Conservation (phyloP, 2,113 vertebrate species). For the Amblyopsis rosae region DNA sequence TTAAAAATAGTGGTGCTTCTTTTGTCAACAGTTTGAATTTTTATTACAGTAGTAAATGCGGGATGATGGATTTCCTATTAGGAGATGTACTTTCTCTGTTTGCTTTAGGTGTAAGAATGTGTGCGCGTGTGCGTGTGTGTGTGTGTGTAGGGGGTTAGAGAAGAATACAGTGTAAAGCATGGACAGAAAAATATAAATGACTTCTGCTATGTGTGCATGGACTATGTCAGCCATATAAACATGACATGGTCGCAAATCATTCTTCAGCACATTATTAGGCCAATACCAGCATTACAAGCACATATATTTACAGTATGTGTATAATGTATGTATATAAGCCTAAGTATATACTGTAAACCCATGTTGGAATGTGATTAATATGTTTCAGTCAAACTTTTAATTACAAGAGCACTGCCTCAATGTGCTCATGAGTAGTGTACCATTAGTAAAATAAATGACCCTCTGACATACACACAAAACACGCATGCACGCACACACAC, state of each 20-base stretch:
- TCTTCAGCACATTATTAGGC: not conserved
- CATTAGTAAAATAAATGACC: not conserved
- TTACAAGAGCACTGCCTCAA: not conserved
- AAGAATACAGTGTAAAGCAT: constrained; percentile 10
- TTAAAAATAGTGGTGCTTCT: not conserved
- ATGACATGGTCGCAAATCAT: constrained; percentile 8
- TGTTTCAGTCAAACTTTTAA: constrained; percentile 14
- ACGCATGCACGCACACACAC: too few relatives aligned
- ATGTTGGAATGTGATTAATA: not conserved
- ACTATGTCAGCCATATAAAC: constrained; percentile 26
- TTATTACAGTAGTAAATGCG: too few relatives aligned
- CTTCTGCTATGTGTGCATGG: not conserved
- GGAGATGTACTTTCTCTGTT: not conserved
- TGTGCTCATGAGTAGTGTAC: not conserved
- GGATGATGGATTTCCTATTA: not conserved
- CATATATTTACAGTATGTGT: not conserved
- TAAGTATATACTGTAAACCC: not conserved
- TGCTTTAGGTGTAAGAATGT: not conserved
- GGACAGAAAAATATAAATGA: constrained; percentile 14
- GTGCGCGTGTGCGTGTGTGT: constrained; percentile 13
- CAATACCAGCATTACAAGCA: not conserved
- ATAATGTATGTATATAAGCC: too few relatives aligned
- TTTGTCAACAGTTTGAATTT: not conserved
- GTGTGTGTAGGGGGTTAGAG: not conserved
- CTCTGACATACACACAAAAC: not conserved